Evolutionary conservation across 2,797 vertebrate species (phyloP).

Genomic region (Poecilia picta): DNA sequence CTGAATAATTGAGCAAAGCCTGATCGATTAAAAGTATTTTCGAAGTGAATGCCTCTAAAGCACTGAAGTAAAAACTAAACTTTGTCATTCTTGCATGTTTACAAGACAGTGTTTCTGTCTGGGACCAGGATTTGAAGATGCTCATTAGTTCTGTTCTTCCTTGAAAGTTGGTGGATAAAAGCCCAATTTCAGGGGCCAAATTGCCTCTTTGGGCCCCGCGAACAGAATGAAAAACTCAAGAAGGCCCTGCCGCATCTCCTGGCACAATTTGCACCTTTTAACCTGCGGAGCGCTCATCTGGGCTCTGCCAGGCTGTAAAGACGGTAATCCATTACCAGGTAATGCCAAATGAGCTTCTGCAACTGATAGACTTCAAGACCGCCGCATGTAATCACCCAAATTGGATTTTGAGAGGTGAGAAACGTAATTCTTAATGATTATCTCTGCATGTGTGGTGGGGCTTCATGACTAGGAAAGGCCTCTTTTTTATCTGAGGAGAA

Average conservation of each 20-base stretch:
- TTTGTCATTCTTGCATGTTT: slow-evolving; percentile 12
- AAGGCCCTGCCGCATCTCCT: slow-evolving; percentile 30
- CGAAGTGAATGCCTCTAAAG: background rate
- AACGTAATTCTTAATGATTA: slow-evolving; percentile 74
- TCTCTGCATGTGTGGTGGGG: slow-evolving; percentile 56
- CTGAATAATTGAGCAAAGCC: background rate
- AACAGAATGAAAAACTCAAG: slow-evolving; percentile 36
- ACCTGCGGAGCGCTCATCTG: slow-evolving; percentile 36
- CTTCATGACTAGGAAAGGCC: slow-evolving; percentile 33
- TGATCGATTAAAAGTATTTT: no score
- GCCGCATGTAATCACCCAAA: slow-evolving; percentile 69
- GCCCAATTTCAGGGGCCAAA: slow-evolving; percentile 57
- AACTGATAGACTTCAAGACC: slow-evolving; percentile 33
- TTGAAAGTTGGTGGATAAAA: slow-evolving; percentile 60
- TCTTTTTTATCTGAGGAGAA: slow-evolving; percentile 32
- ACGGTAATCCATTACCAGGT: slow-evolving; percentile 65
- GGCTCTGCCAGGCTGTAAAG: slow-evolving; percentile 54
- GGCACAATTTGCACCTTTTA: slow-evolving; percentile 57
- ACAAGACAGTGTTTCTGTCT: slow-evolving; percentile 25
- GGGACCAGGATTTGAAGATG: slow-evolving; percentile 19
- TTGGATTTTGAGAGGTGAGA: slow-evolving; percentile 70
- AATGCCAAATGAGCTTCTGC: slow-evolving; percentile 58
- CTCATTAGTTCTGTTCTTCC: slow-evolving; percentile 48
- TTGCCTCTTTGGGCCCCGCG: slow-evolving; percentile 47
- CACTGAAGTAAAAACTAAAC: slow-evolving; percentile 4